phyloP scores from a whole-genome alignment of 2,888 invertebrate species.

The Polyommatus icarus region DNA sequence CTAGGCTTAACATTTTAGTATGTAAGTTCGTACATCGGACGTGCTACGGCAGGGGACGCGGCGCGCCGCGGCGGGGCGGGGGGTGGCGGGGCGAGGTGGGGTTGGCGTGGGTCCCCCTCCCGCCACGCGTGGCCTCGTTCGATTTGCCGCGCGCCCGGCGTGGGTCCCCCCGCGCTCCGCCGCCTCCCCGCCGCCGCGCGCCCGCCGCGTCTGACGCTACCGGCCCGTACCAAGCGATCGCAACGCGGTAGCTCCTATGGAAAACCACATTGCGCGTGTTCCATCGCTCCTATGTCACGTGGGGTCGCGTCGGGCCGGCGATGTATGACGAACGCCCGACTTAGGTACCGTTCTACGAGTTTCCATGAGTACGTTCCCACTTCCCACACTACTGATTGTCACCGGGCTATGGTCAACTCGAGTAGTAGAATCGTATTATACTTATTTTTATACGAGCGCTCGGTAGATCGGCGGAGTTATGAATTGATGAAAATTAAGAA shows the following conservation, averaged over 20 bases:
- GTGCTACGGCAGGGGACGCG: constrained; percentile 63
- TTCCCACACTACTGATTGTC: constrained; percentile 49
- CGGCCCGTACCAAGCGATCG: constrained; percentile 61
- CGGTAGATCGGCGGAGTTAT: constrained; percentile 47
- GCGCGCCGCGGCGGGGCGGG: constrained; percentile 53
- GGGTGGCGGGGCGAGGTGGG: constrained; percentile 56
- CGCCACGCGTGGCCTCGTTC: constrained; percentile 73
- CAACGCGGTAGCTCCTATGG: constrained; percentile 66
- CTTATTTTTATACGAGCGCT: constrained; percentile 49
- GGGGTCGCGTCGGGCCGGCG: constrained; percentile 45
- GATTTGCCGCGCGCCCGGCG: constrained; percentile 67
- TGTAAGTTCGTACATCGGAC: constrained; percentile 72
- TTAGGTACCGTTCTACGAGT: constrained; percentile 29
- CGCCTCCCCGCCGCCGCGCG: constrained; percentile 42
- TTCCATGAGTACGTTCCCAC: constrained; percentile 36
- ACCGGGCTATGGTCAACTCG: constrained; percentile 54
- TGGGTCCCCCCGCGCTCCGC: constrained; percentile 54
- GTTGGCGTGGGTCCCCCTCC: constrained; percentile 49
- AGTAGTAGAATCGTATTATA: constrained; percentile 46
- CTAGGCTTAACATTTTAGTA: constrained; percentile 75
- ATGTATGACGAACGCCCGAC: constrained; percentile 48
- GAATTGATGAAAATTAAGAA: constrained; percentile 50
- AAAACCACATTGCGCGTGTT: constrained; percentile 60
- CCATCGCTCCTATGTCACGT: constrained; percentile 52
- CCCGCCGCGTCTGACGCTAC: constrained; percentile 49